Evolutionary conservation across 1,140 invertebrate species (phyloP).

Genomic region (Conus ventricosus): DNA sequence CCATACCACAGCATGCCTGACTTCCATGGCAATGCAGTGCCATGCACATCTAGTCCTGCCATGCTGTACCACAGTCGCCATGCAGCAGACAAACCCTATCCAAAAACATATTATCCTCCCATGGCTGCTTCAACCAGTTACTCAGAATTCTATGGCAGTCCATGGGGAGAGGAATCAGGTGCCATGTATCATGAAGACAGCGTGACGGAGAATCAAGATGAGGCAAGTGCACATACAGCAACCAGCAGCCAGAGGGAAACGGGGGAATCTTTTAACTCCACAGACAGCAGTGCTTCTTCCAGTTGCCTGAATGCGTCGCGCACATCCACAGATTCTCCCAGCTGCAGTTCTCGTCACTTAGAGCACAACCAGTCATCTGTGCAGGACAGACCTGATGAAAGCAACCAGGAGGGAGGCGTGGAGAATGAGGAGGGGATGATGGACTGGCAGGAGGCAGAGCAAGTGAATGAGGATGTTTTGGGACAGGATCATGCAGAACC

Average conservation of each 20-base stretch:
- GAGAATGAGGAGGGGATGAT: background rate
- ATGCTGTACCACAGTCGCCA: background rate
- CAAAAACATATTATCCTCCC: no score
- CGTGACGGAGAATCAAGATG: background rate
- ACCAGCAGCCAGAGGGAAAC: background rate
- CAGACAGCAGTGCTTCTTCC: background rate
- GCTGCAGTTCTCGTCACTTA: background rate
- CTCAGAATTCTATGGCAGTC: no score
- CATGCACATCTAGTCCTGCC: background rate
- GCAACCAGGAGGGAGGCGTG: background rate
- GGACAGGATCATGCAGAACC: no score
- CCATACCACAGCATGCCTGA: background rate
- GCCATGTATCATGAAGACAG: background rate
- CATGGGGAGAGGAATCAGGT: no score
- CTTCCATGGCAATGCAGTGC: no score
- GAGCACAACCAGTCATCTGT: no score
- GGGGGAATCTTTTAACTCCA: background rate
- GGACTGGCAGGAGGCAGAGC: background rate
- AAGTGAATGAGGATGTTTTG: background rate
- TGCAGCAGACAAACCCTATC: no score
- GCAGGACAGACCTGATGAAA: background rate
- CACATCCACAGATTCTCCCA: background rate
- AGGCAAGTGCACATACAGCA: background rate
- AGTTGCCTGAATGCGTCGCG: background rate
- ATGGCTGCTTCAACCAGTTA: no score